Evolutionary conservation across 2,888 invertebrate species (phyloP).

Genomic region (Nomada goodeniana): DNA sequence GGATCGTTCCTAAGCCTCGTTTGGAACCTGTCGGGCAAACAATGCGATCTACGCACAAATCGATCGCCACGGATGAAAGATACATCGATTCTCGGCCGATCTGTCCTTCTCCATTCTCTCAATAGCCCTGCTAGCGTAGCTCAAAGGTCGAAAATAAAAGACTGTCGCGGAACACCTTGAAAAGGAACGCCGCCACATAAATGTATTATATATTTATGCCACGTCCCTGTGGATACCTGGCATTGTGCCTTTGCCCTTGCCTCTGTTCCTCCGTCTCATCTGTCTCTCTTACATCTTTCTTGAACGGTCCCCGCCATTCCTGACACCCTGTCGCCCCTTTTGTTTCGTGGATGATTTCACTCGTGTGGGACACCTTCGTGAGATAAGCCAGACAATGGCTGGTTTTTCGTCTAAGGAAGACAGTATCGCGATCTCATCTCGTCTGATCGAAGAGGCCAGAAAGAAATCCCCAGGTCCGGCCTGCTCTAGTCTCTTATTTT

Average conservation of each 20-base stretch:
- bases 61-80: constrained; percentile 64
- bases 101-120: constrained; percentile 57
- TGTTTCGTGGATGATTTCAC: constrained; percentile 76
- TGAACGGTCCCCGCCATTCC: constrained; percentile 55
- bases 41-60: constrained; percentile 65
- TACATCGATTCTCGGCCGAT: constrained; percentile 57
- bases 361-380: constrained; percentile 71
- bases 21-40: constrained; percentile 59
- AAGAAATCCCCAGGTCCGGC: constrained; percentile 29
- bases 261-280: neutral
- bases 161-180: constrained; percentile 66
- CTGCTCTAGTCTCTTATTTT: constrained; percentile 51
- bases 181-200: constrained; percentile 63
- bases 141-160: constrained; percentile 68
- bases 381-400: constrained; percentile 72
- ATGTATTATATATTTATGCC: constrained; percentile 71
- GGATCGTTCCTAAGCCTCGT: constrained; percentile 49
- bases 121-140: constrained; percentile 53
- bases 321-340: constrained; percentile 71
- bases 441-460: constrained; percentile 50
- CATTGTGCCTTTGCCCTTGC: constrained; percentile 58
- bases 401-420: constrained; percentile 65
- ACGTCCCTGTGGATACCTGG: constrained; percentile 68
- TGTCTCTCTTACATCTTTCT: constrained; percentile 14
- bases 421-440: constrained; percentile 73